Evolutionary conservation across 2,888 invertebrate genomes (phyloP).

Genomic region (Cancer borealis): DNA sequence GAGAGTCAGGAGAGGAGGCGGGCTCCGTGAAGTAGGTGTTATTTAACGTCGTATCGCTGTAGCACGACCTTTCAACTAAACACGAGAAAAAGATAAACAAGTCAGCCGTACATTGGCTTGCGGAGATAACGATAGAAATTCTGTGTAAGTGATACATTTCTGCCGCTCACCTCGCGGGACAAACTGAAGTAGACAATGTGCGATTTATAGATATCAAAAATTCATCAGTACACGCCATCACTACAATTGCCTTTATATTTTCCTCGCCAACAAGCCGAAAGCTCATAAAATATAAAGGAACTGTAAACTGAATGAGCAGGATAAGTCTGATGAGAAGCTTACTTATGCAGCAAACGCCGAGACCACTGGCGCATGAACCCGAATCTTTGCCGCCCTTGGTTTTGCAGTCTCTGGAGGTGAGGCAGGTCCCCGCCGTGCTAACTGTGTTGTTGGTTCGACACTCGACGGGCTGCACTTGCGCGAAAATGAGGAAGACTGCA

Average conservation of each 20-base stretch:
- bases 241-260: no score
- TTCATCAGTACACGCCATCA: no score
- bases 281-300: no score
- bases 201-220: no score
- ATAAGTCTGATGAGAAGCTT: slow-evolving; percentile 80
- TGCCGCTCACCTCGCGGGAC: no score
- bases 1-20: slow-evolving; percentile 79
- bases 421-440: slow-evolving; percentile 85
- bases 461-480: slow-evolving; percentile 51
- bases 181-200: no score
- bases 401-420: slow-evolving; percentile 87
- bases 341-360: slow-evolving; percentile 92
- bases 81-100: background rate
- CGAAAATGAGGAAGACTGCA: slow-evolving; percentile 70
- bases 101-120: background rate
- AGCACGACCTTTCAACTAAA: slow-evolving; percentile 87
- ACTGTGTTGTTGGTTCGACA: slow-evolving; percentile 61
- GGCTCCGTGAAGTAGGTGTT: slow-evolving; percentile 92
- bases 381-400: slow-evolving; percentile 87
- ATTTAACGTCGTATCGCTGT: slow-evolving; percentile 85
- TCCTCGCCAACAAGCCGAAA: no score
- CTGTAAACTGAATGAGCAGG: no score
- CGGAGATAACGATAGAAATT: no score
- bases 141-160: no score
- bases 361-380: slow-evolving; percentile 87